Percentiles rank a stretch among this genome's conserved stretches.
These are phyloP conservation scores for Echiichthys vipera DNA, from an alignment of 2,797 vertebrate genomes.

Conservation along the genomic window DNA sequence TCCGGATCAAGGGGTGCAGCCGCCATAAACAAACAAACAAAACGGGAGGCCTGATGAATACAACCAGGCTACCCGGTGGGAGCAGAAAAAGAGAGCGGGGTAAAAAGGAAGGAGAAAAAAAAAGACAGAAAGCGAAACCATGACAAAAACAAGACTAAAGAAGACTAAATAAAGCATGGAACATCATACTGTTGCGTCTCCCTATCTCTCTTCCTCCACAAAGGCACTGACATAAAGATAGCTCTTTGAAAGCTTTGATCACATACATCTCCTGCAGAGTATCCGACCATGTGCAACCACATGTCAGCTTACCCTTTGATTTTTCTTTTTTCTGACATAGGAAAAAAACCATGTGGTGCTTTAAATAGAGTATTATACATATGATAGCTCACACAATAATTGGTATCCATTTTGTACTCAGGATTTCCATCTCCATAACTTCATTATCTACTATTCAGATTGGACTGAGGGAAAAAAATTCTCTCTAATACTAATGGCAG, in stretches of 20 bases:
- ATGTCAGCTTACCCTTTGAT: slow-evolving; percentile 14
- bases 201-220: background rate
- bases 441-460: slow-evolving; percentile 43
- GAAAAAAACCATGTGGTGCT: background rate
- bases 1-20: slow-evolving; percentile 68
- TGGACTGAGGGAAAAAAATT: background rate
- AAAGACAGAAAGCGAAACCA: background rate
- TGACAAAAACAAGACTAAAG: too few species aligned
- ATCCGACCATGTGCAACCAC: slow-evolving; percentile 4
- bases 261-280: background rate
- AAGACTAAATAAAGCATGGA: slow-evolving; percentile 38
- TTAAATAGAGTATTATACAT: slow-evolving; percentile 20
- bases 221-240: slow-evolving; percentile 29
- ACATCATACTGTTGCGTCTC: slow-evolving; percentile 1
- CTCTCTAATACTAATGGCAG: background rate
- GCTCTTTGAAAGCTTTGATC: slow-evolving; percentile 42
- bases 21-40: slow-evolving; percentile 74
- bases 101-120: background rate
- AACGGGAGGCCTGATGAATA: slow-evolving; percentile 69
- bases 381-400: slow-evolving; percentile 27
- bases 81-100: slow-evolving; percentile 32
- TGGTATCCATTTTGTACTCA: slow-evolving; percentile 36
- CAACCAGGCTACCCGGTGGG: slow-evolving; percentile 52
- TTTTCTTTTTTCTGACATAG: background rate
- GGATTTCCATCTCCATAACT: slow-evolving; percentile 18